Evolutionary conservation across 2,888 invertebrate genomes (phyloP), one percentile per base, ranked within the genome.

Genomic region (Rhimphoctona megacephalus): DNA sequence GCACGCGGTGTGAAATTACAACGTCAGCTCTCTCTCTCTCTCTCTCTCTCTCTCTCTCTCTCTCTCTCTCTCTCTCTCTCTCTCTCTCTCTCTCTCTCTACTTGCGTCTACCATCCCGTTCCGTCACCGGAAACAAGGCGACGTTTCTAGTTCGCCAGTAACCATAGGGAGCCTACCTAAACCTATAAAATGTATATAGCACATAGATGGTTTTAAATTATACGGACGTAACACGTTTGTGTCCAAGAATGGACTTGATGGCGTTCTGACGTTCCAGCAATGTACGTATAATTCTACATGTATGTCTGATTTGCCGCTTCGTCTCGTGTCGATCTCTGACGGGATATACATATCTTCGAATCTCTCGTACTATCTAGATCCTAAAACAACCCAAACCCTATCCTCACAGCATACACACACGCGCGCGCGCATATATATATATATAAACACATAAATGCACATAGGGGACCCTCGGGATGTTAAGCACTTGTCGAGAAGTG

Each of bases 1-100:
- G 91, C 92, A 91, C 88, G 81, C 89, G 90, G 91, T 92, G 91
- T 92, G 92, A 92, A 92, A 92, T 92, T 92, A 92, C 91, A 89
- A 91, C 90, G 90, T 91, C 91, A 91, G 90, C 89, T 89, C 86
- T 67, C 66, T 73, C 70, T n/a, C 69, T 4, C 39, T 54, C 80
- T 33, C 70, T 70, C 33, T 33, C 33, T 33, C 33, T 33, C 33
- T 33, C 33, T 33, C 33, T 33, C 33, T 33, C 33, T 33, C 33
- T 33, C 33, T 33, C 64, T 72, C 69, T n/a, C 70, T 6, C 43
- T 61, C 80, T 36, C 72, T 72, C 43, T 43, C 43, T 43, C 43
- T 43, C 43, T 43, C 43, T 43, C 43, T 43, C 43, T 11, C 11
- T 2, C 14, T 2, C 11, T 43, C 80, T 36, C 72, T 64, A 22